phyloP scores from a whole-genome alignment of 2,888 invertebrate genomes.

The Hypsopygia costalis region DNA sequence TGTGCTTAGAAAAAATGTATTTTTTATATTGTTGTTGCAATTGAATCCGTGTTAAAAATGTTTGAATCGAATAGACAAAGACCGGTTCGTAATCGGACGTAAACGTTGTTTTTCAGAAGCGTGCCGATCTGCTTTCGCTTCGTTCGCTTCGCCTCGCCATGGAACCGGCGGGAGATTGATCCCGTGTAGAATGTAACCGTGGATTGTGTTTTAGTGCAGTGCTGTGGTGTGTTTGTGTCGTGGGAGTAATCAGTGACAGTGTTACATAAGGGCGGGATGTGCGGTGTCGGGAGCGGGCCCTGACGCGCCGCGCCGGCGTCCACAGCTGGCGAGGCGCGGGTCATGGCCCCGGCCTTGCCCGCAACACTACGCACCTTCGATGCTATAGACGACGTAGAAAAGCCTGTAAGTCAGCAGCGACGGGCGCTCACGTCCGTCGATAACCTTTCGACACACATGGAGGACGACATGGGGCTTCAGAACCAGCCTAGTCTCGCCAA shows the following conservation, averaged over 20 bases:
- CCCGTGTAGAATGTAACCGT: conserved; percentile 37
- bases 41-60: conserved; percentile 22
- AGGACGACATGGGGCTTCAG: conserved; percentile 80
- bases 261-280: conserved; percentile 71
- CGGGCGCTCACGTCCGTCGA: conserved; percentile 75
- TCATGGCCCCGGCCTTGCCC: conserved; percentile 97
- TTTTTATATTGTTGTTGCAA: conserved; percentile 19
- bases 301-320: conserved; percentile 65
- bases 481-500: conserved; percentile 78
- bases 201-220: conserved; percentile 42
- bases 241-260: conserved; percentile 38
- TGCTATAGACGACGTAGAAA: conserved; percentile 44
- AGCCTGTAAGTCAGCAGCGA: conserved; percentile 45
- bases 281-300: conserved; percentile 52
- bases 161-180: conserved; percentile 67
- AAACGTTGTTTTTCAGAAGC: conserved; percentile 71
- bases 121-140: conserved; percentile 49
- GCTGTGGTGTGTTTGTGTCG: conserved; percentile 47
- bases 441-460: conserved; percentile 78
- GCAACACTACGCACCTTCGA: conserved; percentile 78
- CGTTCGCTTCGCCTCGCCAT: conserved; percentile 41
- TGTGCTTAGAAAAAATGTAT: conserved; percentile 26
- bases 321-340: conserved; percentile 82
- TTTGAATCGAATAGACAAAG: conserved; percentile 38
- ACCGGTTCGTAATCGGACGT: conserved; percentile 58